These are phyloP conservation scores for Smutsia temminckii DNA, from an alignment of 2,797 vertebrate species.

Conservation along the genomic window DNA sequence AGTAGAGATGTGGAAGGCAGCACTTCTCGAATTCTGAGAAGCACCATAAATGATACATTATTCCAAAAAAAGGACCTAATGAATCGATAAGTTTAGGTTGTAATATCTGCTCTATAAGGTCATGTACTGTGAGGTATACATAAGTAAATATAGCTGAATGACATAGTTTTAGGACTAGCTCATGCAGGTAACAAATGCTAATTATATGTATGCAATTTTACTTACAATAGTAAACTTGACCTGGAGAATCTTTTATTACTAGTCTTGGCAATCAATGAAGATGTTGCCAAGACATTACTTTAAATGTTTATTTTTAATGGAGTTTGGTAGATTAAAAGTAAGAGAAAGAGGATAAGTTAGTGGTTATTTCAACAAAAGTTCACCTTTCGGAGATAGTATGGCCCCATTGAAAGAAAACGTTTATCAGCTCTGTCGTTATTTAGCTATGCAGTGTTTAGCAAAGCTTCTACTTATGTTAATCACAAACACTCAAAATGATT, in stretches of 20 bases:
- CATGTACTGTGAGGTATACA: background rate
- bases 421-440: background rate
- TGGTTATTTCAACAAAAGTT: background rate
- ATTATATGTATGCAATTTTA: background rate
- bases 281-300: background rate
- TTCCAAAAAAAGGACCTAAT: background rate
- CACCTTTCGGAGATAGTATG: background rate
- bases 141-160: background rate
- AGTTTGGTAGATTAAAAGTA: background rate
- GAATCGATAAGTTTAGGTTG: background rate
- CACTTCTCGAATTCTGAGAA: background rate
- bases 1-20: background rate
- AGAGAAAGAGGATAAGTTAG: background rate
- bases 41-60: background rate
- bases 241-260: background rate
- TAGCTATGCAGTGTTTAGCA: background rate
- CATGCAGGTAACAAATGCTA: background rate
- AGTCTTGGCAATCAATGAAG: background rate
- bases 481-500: background rate
- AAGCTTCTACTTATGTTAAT: background rate
- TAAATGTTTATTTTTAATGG: constrained; percentile 31
- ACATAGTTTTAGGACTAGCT: background rate
- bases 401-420: background rate
- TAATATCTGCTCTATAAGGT: background rate
- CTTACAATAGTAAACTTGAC: background rate